These are phyloP conservation scores for Ostrea denselamellosa DNA, from an alignment of 1,140 invertebrate genomes.

Conservation along the genomic window DNA sequence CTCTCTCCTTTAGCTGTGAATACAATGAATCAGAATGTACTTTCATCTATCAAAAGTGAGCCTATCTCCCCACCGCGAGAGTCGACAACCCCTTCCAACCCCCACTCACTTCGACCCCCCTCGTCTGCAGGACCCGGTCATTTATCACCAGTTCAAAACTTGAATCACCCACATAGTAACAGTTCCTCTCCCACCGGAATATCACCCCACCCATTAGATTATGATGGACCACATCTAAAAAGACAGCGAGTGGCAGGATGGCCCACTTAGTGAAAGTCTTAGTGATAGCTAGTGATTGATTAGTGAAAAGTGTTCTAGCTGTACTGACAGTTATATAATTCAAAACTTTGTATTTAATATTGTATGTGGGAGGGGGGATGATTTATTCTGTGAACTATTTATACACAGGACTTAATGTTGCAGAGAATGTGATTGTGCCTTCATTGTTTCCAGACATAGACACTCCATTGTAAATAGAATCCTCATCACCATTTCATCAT, in stretches of 20 bases:
- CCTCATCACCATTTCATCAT: background rate
- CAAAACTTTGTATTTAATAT: constrained; percentile 4
- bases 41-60: constrained; percentile 95
- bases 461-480: constrained; percentile 28
- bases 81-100: constrained; percentile 77
- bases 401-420: constrained; percentile 35
- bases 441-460: constrained; percentile 20
- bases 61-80: constrained; percentile 93
- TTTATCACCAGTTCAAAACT: constrained; percentile 65
- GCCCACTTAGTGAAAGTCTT: constrained; percentile 66
- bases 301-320: constrained; percentile 37
- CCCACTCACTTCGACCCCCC: constrained; percentile 69
- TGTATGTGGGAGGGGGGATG: constrained; percentile 13
- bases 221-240: constrained; percentile 74
- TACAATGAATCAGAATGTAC: constrained; percentile 86
- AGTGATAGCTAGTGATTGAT: constrained; percentile 42
- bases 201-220: constrained; percentile 64
- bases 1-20: constrained; percentile 85
- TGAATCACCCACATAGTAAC: constrained; percentile 65
- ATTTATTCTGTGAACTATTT: background rate
- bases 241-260: constrained; percentile 71
- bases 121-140: constrained; percentile 63
- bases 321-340: constrained; percentile 23
- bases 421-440: constrained; percentile 35
- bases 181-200: constrained; percentile 67